Conservation (phyloP, 2,113 vertebrate genomes). For the Jacana jacana region DNA sequence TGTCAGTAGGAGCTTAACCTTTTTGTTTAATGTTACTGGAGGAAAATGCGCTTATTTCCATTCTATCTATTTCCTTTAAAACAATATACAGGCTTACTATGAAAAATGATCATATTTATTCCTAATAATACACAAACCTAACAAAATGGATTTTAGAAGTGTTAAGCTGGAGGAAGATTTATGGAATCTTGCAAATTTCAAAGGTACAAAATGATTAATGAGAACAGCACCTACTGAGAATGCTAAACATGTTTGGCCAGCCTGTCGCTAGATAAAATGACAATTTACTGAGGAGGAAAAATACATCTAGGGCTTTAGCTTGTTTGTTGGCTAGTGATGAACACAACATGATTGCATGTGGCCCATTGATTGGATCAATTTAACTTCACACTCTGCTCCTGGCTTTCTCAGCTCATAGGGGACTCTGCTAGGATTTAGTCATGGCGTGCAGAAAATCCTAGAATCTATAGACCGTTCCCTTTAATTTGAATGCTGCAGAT, state of each 20-base stretch:
- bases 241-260: background rate
- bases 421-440: slow-evolving; percentile 75
- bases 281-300: background rate
- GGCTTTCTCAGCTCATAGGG: slow-evolving; percentile 71
- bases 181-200: slow-evolving; percentile 31
- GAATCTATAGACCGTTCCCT: slow-evolving; percentile 80
- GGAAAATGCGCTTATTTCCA: slow-evolving; percentile 69
- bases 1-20: slow-evolving; percentile 83
- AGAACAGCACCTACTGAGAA: background rate
- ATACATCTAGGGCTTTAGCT: slow-evolving; percentile 7
- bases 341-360: slow-evolving; percentile 63
- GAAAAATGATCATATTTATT: slow-evolving; percentile 64
- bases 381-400: slow-evolving; percentile 71
- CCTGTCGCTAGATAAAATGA: background rate
- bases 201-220: slow-evolving; percentile 20
- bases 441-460: slow-evolving; percentile 78
- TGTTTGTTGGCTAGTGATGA: slow-evolving; percentile 66
- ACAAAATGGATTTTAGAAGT: slow-evolving; percentile 26
- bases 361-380: slow-evolving; percentile 78
- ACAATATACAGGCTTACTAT: slow-evolving; percentile 2
- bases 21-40: slow-evolving; percentile 79
- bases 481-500: slow-evolving; percentile 84
- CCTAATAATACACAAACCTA: background rate
- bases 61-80: slow-evolving; percentile 69
- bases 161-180: background rate